Evolutionary conservation across 1,140 invertebrate species (phyloP).

Genomic region (Sinella curviseta): DNA sequence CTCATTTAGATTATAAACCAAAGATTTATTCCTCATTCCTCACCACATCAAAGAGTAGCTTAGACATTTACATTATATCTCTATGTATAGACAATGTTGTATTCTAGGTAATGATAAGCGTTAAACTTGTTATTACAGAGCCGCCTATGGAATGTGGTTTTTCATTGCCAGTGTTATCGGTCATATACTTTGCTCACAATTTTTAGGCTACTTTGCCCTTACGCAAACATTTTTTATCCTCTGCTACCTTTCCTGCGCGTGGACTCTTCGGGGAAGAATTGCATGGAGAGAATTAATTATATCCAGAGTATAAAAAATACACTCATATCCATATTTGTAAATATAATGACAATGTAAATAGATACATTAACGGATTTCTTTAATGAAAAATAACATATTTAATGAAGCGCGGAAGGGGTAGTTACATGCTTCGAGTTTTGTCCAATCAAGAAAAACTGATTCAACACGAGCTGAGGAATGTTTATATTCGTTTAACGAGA

Average conservation of each 20-base stretch:
- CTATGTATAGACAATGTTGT: not conserved
- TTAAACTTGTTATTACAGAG: slow-evolving; percentile 11
- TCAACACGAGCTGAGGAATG: not conserved
- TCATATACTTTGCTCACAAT: not conserved
- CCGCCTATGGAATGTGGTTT: slow-evolving; percentile 5
- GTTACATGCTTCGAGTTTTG: slow-evolving; percentile 4
- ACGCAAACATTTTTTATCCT: not conserved
- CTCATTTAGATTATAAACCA: no score
- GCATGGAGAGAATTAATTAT: slow-evolving; percentile 22
- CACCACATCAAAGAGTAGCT: no score
- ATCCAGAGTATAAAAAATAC: not conserved
- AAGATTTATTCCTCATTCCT: no score
- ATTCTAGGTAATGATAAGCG: no score
- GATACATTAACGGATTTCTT: no score
- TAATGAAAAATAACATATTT: not conserved
- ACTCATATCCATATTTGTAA: not conserved
- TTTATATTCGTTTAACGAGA: slow-evolving; percentile 20
- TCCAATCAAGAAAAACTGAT: slow-evolving; percentile 8
- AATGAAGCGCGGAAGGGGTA: not conserved
- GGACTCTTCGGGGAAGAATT: slow-evolving; percentile 9
- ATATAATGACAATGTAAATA: not conserved
- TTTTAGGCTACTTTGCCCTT: not conserved
- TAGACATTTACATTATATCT: no score
- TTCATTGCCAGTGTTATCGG: not conserved
- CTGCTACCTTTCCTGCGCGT: not conserved